Evolutionary conservation across 2,797 vertebrate genomes (phyloP).

Genomic region (Paratrypauchen microcephalus): DNA sequence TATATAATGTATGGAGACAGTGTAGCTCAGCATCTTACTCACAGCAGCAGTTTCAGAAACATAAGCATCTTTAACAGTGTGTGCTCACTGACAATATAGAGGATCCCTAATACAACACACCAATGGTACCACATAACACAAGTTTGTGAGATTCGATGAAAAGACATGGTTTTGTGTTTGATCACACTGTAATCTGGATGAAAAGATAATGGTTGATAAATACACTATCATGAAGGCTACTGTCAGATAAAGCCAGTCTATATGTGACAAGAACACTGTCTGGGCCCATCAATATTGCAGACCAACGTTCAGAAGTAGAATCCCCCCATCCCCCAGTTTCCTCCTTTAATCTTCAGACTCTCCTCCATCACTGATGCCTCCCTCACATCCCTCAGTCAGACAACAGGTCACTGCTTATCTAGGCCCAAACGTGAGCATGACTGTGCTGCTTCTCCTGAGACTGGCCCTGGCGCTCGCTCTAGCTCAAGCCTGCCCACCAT

Average conservation of each 20-base stretch:
- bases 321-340: slow-evolving; percentile 69
- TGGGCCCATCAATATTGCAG: slow-evolving; percentile 28
- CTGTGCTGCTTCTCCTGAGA: slow-evolving; percentile 44
- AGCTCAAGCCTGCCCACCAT: slow-evolving; percentile 21
- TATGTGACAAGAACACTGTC: background rate
- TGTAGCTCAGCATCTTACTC: slow-evolving; percentile 22
- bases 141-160: background rate
- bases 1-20: slow-evolving; percentile 28
- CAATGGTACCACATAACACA: background rate
- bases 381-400: slow-evolving; percentile 54
- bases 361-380: slow-evolving; percentile 59
- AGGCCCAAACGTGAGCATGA: slow-evolving; percentile 53
- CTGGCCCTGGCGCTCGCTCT: slow-evolving; percentile 13
- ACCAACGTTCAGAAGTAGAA: slow-evolving; percentile 47
- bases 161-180: background rate
- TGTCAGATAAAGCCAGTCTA: background rate
- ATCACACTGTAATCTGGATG: background rate
- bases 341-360: slow-evolving; percentile 46
- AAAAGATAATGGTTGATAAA: background rate
- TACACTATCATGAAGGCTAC: background rate
- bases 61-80: slow-evolving; percentile 19
- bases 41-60: slow-evolving; percentile 18
- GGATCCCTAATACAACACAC: background rate
- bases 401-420: slow-evolving; percentile 64
- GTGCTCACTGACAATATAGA: too few species aligned